Percentiles rank a stretch among this genome's conserved stretches.
Evolutionary conservation across 2,888 invertebrate genomes (phyloP).

Genomic region (Microplitis manilae): DNA sequence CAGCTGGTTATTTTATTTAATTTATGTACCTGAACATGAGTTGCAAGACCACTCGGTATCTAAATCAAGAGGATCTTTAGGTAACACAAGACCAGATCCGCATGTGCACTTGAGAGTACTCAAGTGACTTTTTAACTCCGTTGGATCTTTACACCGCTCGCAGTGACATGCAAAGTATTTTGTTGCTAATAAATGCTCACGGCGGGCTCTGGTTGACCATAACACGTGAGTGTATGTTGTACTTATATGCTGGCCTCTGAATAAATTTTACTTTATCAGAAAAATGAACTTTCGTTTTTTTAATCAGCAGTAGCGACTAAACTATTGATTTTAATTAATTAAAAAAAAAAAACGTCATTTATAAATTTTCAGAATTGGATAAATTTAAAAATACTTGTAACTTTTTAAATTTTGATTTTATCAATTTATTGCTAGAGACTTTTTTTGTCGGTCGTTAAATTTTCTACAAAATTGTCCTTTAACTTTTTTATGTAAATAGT

Average conservation of each 20-base stretch:
- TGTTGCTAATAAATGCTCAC: slow-evolving; percentile 83
- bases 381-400: too few species aligned
- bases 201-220: slow-evolving; percentile 88
- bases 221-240: slow-evolving; percentile 91
- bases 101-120: slow-evolving; percentile 82
- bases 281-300: slow-evolving; percentile 4
- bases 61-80: slow-evolving; percentile 80
- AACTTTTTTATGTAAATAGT: neutral
- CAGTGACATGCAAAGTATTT: slow-evolving; percentile 87
- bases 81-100: slow-evolving; percentile 78
- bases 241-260: slow-evolving; percentile 80
- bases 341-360: too few species aligned
- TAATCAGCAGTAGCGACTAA: neutral
- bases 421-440: too few species aligned
- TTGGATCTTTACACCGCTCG: slow-evolving; percentile 83
- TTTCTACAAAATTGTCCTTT: neutral
- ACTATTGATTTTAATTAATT: too few species aligned
- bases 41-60: slow-evolving; percentile 85
- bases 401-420: too few species aligned
- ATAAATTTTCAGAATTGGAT: too few species aligned
- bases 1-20: neutral
- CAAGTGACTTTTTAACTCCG: slow-evolving; percentile 83
- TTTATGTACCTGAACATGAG: slow-evolving; percentile 75
- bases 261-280: slow-evolving; percentile 35
- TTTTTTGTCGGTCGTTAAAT: too few species aligned